Conservation (phyloP, 2,113 vertebrate genomes). For the Gasterosteus aculeatus region DNA sequence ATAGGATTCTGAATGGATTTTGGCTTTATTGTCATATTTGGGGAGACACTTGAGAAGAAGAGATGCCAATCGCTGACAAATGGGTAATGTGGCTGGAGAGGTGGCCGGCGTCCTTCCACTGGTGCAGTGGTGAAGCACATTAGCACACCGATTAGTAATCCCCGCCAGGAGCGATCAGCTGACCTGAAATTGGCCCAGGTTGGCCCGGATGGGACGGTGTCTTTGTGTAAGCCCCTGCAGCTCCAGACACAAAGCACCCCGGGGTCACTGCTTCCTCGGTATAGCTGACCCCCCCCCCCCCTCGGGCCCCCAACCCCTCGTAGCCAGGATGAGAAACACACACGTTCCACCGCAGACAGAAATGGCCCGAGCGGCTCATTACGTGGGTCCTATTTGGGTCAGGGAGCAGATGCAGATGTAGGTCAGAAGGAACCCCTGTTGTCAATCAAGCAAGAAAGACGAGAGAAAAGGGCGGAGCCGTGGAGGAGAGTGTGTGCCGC, state of each 20-base stretch:
- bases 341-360: conserved; percentile 46
- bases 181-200: conserved; percentile 62
- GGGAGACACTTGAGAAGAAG: conserved; percentile 44
- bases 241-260: conserved; percentile 70
- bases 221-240: conserved; percentile 57
- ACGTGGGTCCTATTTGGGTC: conserved; percentile 76
- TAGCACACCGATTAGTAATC: conserved; percentile 63
- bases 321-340: conserved; percentile 40
- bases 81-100: conserved; percentile 50
- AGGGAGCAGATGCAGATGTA: conserved; percentile 81
- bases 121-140: conserved; percentile 47
- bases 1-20: conserved; percentile 36
- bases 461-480: conserved; percentile 35
- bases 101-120: neutral
- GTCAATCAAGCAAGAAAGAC: conserved; percentile 76
- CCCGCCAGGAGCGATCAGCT: conserved; percentile 64
- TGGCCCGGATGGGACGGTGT: conserved; percentile 47
- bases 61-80: conserved; percentile 53
- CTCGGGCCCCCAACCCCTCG: neutral
- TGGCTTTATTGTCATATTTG: conserved; percentile 48
- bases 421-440: conserved; percentile 77
- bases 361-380: conserved; percentile 65
- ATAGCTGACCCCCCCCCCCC: conserved; percentile 30
- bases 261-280: conserved; percentile 54
- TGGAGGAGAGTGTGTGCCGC: conserved; percentile 31